Conservation (phyloP, 2,888 invertebrate genomes). For the Prosopocoilus inquinatus region DNA sequence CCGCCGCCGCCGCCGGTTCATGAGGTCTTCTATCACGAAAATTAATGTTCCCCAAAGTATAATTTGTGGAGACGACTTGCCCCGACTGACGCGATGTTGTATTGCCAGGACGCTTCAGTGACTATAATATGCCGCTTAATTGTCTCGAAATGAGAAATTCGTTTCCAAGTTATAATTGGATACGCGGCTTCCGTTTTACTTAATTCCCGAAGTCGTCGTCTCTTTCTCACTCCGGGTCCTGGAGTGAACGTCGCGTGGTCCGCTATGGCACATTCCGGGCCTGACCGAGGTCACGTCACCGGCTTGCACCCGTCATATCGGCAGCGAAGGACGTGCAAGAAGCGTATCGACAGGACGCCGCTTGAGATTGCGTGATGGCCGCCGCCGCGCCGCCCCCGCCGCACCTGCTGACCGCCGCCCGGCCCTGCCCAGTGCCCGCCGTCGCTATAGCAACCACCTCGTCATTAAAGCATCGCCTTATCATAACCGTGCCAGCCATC, state of each 20-base stretch:
- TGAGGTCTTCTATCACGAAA: conserved; percentile 50
- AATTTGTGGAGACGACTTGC: conserved; percentile 53
- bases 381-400: conserved; percentile 41
- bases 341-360: conserved; percentile 43
- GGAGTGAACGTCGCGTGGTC: conserved; percentile 4
- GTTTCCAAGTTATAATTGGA: conserved; percentile 58
- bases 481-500: conserved; percentile 56
- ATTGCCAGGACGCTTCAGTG: conserved; percentile 51
- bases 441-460: conserved; percentile 55
- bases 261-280: conserved; percentile 19
- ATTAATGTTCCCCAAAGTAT: conserved; percentile 57
- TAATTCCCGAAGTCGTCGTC: conserved; percentile 26
- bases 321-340: conserved; percentile 12
- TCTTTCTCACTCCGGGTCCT: conserved; percentile 18
- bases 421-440: conserved; percentile 54
- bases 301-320: conserved; percentile 4
- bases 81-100: conserved; percentile 41
- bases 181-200: conserved; percentile 43
- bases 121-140: conserved; percentile 57
- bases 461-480: conserved; percentile 59
- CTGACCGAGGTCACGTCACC: conserved; percentile 8
- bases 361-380: conserved; percentile 53
- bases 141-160: conserved; percentile 59
- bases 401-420: conserved; percentile 44
- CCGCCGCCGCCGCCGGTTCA: conserved; percentile 17